Conservation (phyloP, 2,797 vertebrate genomes). For the Cryptoblepharus egeriae region DNA sequence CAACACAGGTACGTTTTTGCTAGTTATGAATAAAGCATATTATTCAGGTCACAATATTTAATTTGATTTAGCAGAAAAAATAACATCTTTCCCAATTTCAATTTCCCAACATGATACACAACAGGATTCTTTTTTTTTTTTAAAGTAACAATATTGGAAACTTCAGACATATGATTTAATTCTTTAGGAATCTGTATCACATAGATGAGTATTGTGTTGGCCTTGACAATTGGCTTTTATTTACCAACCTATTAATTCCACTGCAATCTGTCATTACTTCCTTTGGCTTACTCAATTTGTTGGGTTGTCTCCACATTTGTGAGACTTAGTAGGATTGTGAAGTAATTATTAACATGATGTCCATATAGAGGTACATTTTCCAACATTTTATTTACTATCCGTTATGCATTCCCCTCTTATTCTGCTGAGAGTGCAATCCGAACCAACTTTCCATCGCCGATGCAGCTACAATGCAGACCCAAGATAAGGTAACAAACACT, state of each 20-base stretch:
- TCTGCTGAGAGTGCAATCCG: no score
- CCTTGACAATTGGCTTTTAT: background rate
- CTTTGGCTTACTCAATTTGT: background rate
- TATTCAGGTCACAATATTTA: background rate
- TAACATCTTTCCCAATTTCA: background rate
- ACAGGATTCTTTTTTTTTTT: background rate
- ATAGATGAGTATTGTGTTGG: background rate
- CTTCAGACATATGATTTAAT: background rate
- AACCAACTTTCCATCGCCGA: no score
- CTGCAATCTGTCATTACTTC: background rate
- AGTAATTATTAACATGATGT: background rate
- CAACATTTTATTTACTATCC: background rate
- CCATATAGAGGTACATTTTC: background rate
- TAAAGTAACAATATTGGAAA: background rate
- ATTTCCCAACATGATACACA: background rate
- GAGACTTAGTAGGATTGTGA: background rate
- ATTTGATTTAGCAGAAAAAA: background rate
- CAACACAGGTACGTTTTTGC: no score
- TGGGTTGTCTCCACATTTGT: background rate
- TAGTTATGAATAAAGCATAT: background rate
- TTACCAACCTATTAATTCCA: background rate
- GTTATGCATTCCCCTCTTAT: background rate
- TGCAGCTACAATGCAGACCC: no score
- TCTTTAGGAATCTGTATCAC: background rate
- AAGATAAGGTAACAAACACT: no score